Conservation (phyloP, 1,140 invertebrate genomes). For the Druon quercuslanigerum region DNA sequence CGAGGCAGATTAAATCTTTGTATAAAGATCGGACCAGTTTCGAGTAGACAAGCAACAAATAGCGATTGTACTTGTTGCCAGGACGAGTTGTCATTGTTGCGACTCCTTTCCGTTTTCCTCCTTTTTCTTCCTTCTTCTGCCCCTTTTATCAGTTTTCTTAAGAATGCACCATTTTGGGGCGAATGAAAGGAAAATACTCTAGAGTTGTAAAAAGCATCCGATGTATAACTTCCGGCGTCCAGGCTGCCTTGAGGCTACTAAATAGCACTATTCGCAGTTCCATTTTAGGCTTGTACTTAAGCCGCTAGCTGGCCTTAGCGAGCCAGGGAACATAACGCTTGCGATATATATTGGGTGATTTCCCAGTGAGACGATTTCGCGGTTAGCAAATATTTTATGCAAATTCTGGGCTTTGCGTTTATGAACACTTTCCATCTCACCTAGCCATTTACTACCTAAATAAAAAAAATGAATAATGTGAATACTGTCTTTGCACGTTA, state of each 20-base stretch:
- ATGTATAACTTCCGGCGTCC: slow-evolving; percentile 13
- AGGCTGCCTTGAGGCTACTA: not conserved
- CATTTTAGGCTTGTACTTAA: slow-evolving; percentile 19
- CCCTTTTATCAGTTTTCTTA: not conserved
- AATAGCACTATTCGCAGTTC: slow-evolving; percentile 18
- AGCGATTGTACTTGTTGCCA: slow-evolving; percentile 32
- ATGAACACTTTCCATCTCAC: not conserved
- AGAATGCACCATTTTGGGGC: not conserved
- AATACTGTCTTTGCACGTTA: too few species aligned
- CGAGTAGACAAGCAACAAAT: not conserved
- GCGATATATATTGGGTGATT: slow-evolving; percentile 15
- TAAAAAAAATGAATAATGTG: too few species aligned
- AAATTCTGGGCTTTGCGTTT: not conserved
- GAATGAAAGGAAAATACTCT: not conserved
- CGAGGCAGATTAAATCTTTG: slow-evolving; percentile 24
- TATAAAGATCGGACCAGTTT: slow-evolving; percentile 6
- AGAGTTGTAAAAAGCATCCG: slow-evolving; percentile 18
- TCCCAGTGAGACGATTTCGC: not conserved
- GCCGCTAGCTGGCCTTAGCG: not conserved
- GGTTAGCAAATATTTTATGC: not conserved
- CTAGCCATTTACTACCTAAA: not conserved
- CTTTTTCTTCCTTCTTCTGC: not conserved
- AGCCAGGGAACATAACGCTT: not conserved
- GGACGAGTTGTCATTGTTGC: slow-evolving; percentile 27
- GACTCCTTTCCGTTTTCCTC: not conserved